A percentile compares a stretch with the other conserved stretches of the same genome.
These are phyloP conservation scores for Cephus sareptanus DNA, from an alignment of 2,888 invertebrate species.

Conservation along the genomic window DNA sequence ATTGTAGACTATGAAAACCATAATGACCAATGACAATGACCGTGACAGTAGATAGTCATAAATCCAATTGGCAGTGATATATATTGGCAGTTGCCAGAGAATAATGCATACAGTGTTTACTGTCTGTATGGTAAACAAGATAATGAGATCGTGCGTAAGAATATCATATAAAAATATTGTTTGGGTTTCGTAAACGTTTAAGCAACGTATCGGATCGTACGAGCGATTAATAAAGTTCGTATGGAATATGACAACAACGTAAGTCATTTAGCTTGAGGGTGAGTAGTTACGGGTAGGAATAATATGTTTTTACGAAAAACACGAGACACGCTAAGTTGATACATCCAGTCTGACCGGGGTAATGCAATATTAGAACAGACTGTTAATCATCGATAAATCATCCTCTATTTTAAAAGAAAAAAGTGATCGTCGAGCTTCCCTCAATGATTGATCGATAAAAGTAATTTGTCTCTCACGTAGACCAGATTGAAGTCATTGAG, in stretches of 20 bases:
- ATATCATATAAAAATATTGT: not conserved
- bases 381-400: not conserved
- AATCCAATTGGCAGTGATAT: not conserved
- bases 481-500: not conserved
- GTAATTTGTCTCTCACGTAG: not conserved
- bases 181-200: not conserved
- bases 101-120: not conserved
- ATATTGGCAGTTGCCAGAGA: not conserved
- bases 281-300: not conserved
- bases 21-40: not conserved
- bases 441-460: not conserved
- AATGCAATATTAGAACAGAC: not conserved
- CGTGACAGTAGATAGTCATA: not conserved
- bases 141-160: not conserved
- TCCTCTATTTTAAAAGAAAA: not conserved
- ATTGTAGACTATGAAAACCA: not conserved
- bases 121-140: not conserved
- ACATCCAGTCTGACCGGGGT: not conserved
- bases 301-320: not conserved
- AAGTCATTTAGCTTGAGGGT: not conserved
- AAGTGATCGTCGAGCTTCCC: not conserved
- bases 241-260: too few species aligned
- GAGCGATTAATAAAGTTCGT: too few species aligned
- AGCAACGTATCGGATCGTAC: not conserved
- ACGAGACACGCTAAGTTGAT: not conserved